Evolutionary conservation across 2,113 vertebrate species (phyloP).

Genomic region (Argyrosomus japonicus): DNA sequence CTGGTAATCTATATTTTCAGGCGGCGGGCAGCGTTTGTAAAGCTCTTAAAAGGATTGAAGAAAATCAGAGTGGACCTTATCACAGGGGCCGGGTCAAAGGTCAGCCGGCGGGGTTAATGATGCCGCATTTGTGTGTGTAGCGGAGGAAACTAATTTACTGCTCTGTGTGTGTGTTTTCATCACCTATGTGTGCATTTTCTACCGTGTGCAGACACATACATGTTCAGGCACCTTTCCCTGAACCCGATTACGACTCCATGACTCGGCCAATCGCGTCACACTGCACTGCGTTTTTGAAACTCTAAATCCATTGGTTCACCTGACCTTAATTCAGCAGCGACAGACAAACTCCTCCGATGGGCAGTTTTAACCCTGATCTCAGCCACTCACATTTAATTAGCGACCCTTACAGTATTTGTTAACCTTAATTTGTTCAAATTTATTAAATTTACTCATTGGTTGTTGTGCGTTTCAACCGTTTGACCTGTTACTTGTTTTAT

Average conservation of each 20-base stretch:
- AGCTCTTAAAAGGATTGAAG: conserved; percentile 74
- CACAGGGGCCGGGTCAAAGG: conserved; percentile 51
- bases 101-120: conserved; percentile 53
- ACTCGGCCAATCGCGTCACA: background rate
- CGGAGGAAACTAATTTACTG: background rate
- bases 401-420: background rate
- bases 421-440: background rate
- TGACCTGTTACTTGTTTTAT: background rate
- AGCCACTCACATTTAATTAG: conserved; percentile 11
- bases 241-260: background rate
- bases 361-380: conserved; percentile 13
- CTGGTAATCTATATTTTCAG: conserved; percentile 59
- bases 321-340: conserved; percentile 51
- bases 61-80: conserved; percentile 60
- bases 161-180: background rate
- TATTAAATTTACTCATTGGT: conserved; percentile 2
- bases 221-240: background rate
- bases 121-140: background rate
- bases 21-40: conserved; percentile 58
- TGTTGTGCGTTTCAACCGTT: background rate
- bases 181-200: background rate
- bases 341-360: background rate
- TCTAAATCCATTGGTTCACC: conserved; percentile 32
- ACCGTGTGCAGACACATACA: background rate
- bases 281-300: conserved; percentile 25